Percentiles rank a stretch among this genome's conserved stretches.
These are phyloP conservation scores for Chlamydotis undulata DNA, from an alignment of 2,113 vertebrate genomes.

Conservation along the genomic window DNA sequence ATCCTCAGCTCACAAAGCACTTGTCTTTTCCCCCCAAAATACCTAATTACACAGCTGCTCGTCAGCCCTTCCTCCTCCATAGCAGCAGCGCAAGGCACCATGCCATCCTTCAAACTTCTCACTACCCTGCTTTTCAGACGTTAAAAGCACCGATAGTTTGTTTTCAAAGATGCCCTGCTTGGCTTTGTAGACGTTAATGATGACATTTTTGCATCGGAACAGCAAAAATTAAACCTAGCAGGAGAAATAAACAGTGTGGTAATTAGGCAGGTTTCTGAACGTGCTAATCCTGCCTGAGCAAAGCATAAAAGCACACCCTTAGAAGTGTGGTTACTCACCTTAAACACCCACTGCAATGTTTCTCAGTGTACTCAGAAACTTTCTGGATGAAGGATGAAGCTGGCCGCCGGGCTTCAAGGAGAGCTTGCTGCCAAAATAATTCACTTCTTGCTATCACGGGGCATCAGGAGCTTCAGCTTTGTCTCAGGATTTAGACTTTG, in stretches of 20 bases:
- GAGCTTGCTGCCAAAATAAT: background rate
- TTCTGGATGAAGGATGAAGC: background rate
- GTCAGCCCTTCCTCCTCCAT: background rate
- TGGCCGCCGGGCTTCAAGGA: background rate
- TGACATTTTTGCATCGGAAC: background rate
- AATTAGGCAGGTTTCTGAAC: background rate
- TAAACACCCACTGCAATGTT: background rate
- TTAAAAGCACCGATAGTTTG: background rate
- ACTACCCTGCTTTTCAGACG: background rate
- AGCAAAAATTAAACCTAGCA: background rate
- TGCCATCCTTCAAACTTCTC: background rate
- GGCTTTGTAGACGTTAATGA: background rate
- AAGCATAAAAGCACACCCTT: background rate
- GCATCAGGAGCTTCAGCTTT: background rate
- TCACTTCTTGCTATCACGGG: background rate
- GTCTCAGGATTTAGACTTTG: background rate
- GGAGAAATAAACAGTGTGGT: background rate
- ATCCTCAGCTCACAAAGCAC: background rate
- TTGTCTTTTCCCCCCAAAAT: background rate
- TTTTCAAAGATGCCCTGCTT: constrained; percentile 5
- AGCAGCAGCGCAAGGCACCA: background rate
- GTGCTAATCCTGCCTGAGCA: background rate
- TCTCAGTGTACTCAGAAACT: background rate
- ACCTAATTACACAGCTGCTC: background rate
- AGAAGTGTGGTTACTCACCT: background rate